phyloP scores from a whole-genome alignment of 2,113 vertebrate species.

The Gallinago jamesoni region DNA sequence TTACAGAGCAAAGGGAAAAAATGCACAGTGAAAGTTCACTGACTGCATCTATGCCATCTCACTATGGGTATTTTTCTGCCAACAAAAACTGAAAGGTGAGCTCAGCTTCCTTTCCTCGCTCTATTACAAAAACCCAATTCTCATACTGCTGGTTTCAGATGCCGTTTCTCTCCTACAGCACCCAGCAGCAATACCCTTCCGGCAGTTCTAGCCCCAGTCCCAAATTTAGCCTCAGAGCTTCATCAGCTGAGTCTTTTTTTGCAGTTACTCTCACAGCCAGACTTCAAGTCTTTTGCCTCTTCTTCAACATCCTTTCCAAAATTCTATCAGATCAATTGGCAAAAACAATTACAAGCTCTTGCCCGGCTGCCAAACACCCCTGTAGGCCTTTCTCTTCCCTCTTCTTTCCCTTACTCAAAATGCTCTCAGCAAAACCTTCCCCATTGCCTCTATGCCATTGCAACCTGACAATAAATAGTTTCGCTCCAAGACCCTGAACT shows the following conservation, averaged over 20 bases:
- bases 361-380: not conserved
- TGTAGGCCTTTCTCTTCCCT: not conserved
- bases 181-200: not conserved
- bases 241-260: not conserved
- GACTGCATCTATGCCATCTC: not conserved
- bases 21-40: not conserved
- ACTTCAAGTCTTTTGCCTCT: not conserved
- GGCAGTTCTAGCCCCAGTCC: not conserved
- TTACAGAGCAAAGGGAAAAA: not conserved
- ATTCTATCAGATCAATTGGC: not conserved
- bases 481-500: not conserved
- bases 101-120: not conserved
- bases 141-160: not conserved
- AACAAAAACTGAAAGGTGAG: not conserved
- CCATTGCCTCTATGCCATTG: not conserved
- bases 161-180: not conserved
- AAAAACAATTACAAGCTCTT: not conserved
- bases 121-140: not conserved
- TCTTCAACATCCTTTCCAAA: not conserved
- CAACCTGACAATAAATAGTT: not conserved
- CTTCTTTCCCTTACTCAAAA: not conserved
- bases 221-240: fast-evolving
- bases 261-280: not conserved
- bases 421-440: not conserved
- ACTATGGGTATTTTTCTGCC: not conserved